Percentiles rank a stretch among this genome's conserved stretches.
phyloP scores from a whole-genome alignment of 2,888 invertebrate species.

The Drosophila prostipennis region DNA sequence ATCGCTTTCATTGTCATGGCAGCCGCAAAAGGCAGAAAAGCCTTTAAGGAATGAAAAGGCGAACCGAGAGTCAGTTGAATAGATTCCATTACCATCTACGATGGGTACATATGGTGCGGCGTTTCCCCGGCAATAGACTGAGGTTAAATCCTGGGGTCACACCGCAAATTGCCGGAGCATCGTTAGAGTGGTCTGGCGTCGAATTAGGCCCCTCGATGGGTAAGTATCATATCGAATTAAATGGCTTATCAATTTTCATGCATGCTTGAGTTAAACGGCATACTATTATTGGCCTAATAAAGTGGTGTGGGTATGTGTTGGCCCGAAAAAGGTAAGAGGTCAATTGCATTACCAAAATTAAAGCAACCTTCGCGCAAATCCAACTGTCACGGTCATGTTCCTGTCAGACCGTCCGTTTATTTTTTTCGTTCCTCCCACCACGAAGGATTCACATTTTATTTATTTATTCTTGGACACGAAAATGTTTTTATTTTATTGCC shows the following conservation, averaged over 20 bases:
- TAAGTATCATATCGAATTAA: conserved; percentile 26
- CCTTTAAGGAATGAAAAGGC: conserved; percentile 23
- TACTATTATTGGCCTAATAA: conserved; percentile 16
- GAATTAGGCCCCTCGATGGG: conserved; percentile 21
- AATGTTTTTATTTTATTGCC: not conserved
- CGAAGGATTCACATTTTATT: conserved; percentile 8
- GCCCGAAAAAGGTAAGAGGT: conserved; percentile 18
- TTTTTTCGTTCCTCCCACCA: too few species aligned
- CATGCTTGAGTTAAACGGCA: not conserved
- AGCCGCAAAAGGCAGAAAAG: conserved; percentile 33
- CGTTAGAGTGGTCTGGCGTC: conserved; percentile 21
- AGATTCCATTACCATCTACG: conserved; percentile 31
- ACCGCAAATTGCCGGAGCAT: conserved; percentile 19
- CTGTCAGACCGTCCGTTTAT: conserved; percentile 7
- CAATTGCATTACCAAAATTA: conserved; percentile 30
- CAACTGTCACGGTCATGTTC: conserved; percentile 18
- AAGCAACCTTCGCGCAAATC: not conserved
- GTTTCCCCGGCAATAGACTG: conserved; percentile 30
- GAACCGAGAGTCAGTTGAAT: conserved; percentile 33
- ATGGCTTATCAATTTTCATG: conserved; percentile 25
- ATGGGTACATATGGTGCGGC: conserved; percentile 4
- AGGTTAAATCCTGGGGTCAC: conserved; percentile 12
- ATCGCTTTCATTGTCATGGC: conserved; percentile 30
- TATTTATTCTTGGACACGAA: conserved; percentile 10
- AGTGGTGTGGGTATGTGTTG: not conserved